Conservation (phyloP, 2,797 vertebrate species). For the Bradypodion pumilum region DNA sequence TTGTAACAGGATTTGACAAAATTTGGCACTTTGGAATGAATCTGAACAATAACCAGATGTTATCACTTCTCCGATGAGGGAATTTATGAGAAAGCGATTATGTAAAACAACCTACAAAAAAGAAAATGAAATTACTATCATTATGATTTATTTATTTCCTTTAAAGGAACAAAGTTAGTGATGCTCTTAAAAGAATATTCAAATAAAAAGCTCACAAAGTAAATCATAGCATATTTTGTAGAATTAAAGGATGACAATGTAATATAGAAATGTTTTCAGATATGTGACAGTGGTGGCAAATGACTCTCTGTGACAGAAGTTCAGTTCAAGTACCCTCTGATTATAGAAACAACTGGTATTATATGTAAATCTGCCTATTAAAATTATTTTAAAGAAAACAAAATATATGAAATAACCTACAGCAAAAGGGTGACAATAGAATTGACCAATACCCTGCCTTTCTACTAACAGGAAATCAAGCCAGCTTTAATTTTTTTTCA, state of each 20-base stretch:
- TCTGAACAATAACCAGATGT: neutral
- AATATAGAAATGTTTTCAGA: conserved; percentile 6
- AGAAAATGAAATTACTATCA: neutral
- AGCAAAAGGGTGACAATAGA: neutral
- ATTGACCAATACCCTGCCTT: no score
- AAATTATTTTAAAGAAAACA: neutral
- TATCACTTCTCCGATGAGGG: neutral
- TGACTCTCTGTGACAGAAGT: conserved; percentile 1
- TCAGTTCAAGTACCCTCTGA: conserved; percentile 22
- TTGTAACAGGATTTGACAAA: neutral
- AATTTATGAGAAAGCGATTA: neutral
- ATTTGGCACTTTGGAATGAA: neutral
- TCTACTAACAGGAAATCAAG: no score
- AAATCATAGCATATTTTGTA: neutral
- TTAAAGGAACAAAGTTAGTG: neutral
- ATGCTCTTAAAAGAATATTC: neutral
- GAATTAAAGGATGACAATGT: neutral
- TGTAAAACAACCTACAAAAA: neutral
- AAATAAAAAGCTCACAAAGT: neutral
- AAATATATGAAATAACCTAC: neutral
- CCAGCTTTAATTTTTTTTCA: no score
- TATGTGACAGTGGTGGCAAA: no score
- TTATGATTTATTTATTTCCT: neutral
- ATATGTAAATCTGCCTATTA: conserved; percentile 14
- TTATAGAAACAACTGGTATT: conserved; percentile 15